A percentile compares a stretch with the other conserved stretches of the same genome.
phyloP scores from a whole-genome alignment of 2,797 vertebrate genomes.

The Pseudocheirus occidentalis region DNA sequence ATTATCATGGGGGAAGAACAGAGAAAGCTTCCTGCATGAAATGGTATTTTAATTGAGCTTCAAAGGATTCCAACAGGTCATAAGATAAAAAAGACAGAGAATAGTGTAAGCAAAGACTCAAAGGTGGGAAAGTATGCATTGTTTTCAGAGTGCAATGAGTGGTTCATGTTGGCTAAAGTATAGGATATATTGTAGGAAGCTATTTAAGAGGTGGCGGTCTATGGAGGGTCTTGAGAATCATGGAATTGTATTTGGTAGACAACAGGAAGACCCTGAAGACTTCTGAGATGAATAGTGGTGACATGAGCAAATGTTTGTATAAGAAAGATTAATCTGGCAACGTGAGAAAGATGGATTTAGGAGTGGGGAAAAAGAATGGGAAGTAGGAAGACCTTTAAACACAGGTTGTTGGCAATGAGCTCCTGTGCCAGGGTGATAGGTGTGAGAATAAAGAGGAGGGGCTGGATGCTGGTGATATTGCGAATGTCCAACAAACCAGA shows the following conservation, averaged over 20 bases:
- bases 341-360: background rate
- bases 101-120: background rate
- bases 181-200: background rate
- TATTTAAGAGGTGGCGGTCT: background rate
- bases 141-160: background rate
- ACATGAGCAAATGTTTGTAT: background rate
- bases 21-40: background rate
- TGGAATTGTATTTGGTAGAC: background rate
- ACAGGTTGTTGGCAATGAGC: background rate
- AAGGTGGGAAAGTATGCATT: background rate
- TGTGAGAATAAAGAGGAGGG: background rate
- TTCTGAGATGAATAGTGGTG: background rate
- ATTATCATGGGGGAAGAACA: background rate
- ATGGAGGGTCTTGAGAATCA: background rate
- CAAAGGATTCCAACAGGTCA: background rate
- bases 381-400: background rate
- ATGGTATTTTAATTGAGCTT: background rate
- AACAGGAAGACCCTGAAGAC: background rate
- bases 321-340: background rate
- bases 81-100: background rate
- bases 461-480: background rate
- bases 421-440: background rate
- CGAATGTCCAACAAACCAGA: background rate
- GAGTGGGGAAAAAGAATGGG: background rate
- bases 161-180: background rate